Percentiles rank a stretch among this genome's conserved stretches.
Evolutionary conservation across 2,888 invertebrate species (phyloP).

Genomic region (Leucophenga montana): DNA sequence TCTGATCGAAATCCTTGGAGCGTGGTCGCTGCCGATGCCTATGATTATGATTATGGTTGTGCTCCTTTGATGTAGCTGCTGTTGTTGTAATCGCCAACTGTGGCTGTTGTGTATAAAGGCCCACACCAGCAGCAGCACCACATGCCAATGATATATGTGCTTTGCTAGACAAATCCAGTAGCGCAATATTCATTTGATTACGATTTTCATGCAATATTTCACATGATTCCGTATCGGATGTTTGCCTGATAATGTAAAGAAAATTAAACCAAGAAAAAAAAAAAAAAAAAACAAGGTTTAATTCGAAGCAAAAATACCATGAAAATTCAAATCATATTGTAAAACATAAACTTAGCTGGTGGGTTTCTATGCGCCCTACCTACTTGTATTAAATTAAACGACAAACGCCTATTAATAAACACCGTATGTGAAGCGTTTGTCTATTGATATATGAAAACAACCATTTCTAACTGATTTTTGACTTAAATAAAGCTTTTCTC

Average conservation of each 20-base stretch:
- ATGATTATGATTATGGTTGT: slow-evolving; percentile 65
- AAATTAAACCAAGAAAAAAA: too few species aligned
- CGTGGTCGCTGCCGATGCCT: slow-evolving; percentile 69
- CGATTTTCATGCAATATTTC: slow-evolving; percentile 72
- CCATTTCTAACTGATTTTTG: too few species aligned
- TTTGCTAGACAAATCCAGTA: slow-evolving; percentile 14
- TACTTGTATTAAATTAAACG: too few species aligned
- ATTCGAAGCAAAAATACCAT: too few species aligned
- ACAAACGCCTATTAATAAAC: too few species aligned
- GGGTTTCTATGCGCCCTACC: too few species aligned
- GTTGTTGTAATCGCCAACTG: background rate
- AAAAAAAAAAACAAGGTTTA: background rate
- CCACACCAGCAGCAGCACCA: background rate
- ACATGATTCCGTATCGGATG: slow-evolving; percentile 73
- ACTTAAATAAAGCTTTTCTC: too few species aligned
- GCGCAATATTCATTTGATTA: slow-evolving; percentile 58
- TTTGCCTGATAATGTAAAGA: slow-evolving; percentile 64
- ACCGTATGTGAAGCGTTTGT: too few species aligned
- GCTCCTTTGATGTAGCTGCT: slow-evolving; percentile 41
- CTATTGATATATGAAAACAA: too few species aligned
- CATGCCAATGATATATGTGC: background rate
- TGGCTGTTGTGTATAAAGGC: too few species aligned
- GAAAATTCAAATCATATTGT: too few species aligned
- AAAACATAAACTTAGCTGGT: too few species aligned
- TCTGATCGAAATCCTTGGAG: slow-evolving; percentile 70